phyloP scores from a whole-genome alignment of 2,888 invertebrate genomes.

The Odontocolon sp. region DNA sequence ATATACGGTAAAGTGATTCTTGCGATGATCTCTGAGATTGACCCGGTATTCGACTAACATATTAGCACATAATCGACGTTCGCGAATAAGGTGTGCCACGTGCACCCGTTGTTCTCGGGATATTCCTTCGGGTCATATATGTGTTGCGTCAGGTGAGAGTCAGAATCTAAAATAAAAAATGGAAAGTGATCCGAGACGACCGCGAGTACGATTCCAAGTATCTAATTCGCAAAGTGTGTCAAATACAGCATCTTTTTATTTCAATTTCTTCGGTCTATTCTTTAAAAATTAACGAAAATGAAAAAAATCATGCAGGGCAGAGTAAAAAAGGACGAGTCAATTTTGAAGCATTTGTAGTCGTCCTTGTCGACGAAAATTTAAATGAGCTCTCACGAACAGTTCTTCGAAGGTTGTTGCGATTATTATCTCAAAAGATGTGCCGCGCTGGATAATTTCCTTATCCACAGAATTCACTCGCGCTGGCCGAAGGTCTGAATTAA shows the following conservation, averaged over 20 bases:
- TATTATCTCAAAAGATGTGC: conserved; percentile 14
- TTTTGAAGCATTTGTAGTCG: too few relatives aligned
- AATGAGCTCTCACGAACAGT: not conserved
- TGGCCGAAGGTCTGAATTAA: conserved; percentile 8
- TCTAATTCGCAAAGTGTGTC: too few relatives aligned
- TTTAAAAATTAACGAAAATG: too few relatives aligned
- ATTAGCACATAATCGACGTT: conserved; percentile 58
- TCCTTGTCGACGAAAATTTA: too few relatives aligned
- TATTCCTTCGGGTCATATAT: conserved; percentile 3
- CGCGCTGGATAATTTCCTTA: conserved; percentile 2
- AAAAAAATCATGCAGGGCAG: too few relatives aligned
- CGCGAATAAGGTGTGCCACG: conserved; percentile 48
- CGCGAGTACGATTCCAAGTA: too few relatives aligned
- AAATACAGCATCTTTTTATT: too few relatives aligned
- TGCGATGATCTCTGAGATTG: conserved; percentile 24
- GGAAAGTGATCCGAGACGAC: not conserved
- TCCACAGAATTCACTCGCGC: not conserved
- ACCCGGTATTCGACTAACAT: conserved; percentile 44
- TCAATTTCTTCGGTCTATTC: too few relatives aligned
- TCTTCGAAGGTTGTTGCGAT: conserved; percentile 12
- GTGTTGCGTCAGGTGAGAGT: not conserved
- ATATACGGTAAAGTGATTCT: conserved; percentile 11
- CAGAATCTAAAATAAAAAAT: conserved; percentile 5
- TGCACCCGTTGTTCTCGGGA: conserved; percentile 18
- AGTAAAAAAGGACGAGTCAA: too few relatives aligned